phyloP scores from a whole-genome alignment of 2,888 invertebrate genomes.

The Fissipunctia ypsillon region DNA sequence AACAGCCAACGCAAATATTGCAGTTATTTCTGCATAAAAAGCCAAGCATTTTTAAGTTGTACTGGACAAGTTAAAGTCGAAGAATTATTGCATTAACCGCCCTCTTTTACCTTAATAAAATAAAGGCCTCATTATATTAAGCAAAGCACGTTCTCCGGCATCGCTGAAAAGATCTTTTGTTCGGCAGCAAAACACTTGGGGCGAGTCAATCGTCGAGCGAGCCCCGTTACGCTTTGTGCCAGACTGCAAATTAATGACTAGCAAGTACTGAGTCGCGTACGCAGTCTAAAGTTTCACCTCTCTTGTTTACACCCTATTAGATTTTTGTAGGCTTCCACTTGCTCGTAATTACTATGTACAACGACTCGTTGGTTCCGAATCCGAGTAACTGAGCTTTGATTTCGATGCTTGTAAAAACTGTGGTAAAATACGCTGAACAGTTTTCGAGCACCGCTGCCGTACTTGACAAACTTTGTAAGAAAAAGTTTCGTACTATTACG shows the following conservation, averaged over 20 bases:
- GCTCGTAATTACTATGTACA: conserved; percentile 36
- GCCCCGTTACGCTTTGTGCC: conserved; percentile 82
- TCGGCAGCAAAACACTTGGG: conserved; percentile 85
- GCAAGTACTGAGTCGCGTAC: conserved; percentile 71
- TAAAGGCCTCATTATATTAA: conserved; percentile 87
- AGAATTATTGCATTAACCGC: conserved; percentile 64
- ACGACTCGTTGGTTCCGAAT: conserved; percentile 18
- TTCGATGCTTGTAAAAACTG: conserved; percentile 23
- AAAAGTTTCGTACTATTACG: conserved; percentile 13
- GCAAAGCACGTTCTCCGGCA: conserved; percentile 81
- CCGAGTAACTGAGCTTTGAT: conserved; percentile 23
- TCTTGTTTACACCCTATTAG: conserved; percentile 70
- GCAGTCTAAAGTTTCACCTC: conserved; percentile 79
- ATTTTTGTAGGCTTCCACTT: conserved; percentile 56
- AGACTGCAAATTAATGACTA: conserved; percentile 87
- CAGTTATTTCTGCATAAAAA: conserved; percentile 24
- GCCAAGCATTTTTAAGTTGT: conserved; percentile 42
- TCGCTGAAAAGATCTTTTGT: conserved; percentile 87
- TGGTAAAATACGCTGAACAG: conserved; percentile 18
- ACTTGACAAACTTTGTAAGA: conserved; percentile 38
- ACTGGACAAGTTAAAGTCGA: conserved; percentile 55
- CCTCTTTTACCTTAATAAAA: conserved; percentile 81
- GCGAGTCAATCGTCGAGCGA: conserved; percentile 84
- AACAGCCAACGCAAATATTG: conserved; percentile 30
- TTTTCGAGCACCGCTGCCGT: conserved; percentile 23